Conservation (phyloP, 2,888 invertebrate species). For the Andricus quercusramuli region DNA sequence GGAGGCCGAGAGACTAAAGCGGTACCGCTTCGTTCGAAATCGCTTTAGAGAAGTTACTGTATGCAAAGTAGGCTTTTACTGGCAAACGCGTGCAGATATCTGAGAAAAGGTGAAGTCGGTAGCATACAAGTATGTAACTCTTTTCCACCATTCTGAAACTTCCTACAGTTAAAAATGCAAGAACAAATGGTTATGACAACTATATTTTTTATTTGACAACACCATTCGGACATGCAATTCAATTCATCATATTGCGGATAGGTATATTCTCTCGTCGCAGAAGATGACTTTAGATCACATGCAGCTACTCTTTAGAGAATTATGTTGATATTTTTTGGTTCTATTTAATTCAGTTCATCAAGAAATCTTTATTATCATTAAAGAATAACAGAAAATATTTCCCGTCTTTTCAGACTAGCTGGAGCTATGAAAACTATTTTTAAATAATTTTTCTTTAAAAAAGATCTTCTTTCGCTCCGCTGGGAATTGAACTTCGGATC, state of each 20-base stretch:
- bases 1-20: conserved; percentile 62
- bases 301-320: background rate
- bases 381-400: too few relatives aligned
- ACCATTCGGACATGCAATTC: background rate
- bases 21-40: conserved; percentile 57
- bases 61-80: conserved; percentile 65
- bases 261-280: background rate
- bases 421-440: too few relatives aligned
- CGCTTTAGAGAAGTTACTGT: conserved; percentile 59
- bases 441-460: too few relatives aligned
- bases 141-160: background rate
- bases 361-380: too few relatives aligned
- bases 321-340: too few relatives aligned
- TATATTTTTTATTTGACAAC: background rate
- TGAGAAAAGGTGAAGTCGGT: background rate
- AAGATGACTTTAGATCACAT: background rate
- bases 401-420: too few relatives aligned
- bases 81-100: conserved; percentile 48
- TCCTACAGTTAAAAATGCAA: background rate
- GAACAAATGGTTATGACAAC: background rate
- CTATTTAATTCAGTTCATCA: too few relatives aligned
- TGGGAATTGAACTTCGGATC: too few relatives aligned
- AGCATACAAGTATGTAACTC: background rate
- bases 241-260: background rate
- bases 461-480: too few relatives aligned